Percentiles rank a stretch among this genome's conserved stretches.
Evolutionary conservation across 64 coral and sea anemone genomes (phyloP).

Genomic region (Montipora capricornis): DNA sequence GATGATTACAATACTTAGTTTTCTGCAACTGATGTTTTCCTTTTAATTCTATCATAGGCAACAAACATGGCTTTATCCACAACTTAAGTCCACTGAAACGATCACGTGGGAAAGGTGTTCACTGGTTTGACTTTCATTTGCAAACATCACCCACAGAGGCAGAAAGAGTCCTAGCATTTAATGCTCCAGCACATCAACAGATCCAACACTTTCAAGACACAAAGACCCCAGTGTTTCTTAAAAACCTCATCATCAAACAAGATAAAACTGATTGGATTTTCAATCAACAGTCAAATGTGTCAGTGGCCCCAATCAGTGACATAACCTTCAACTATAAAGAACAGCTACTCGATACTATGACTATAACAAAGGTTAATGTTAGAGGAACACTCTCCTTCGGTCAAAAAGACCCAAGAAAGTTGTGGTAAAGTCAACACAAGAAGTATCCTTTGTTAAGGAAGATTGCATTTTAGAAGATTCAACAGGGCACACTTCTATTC

Average conservation of each 20-base stretch:
- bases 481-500: slow-evolving; percentile 17
- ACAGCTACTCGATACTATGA: neutral
- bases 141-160: slow-evolving; percentile 2
- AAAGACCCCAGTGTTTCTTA: slow-evolving; percentile 1
- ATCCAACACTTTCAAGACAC: neutral
- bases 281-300: neutral
- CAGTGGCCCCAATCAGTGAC: neutral
- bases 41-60: too few relatives aligned
- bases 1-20: too few relatives aligned
- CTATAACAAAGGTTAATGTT: neutral
- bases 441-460: slow-evolving; percentile 30
- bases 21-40: too few relatives aligned
- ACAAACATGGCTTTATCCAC: slow-evolving; percentile 30
- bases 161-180: too few relatives aligned
- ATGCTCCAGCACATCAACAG: slow-evolving; percentile 10
- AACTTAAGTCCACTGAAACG: slow-evolving; percentile 34
- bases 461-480: slow-evolving; percentile 48
- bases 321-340: neutral
- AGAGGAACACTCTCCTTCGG: neutral
- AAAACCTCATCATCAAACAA: neutral
- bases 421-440: neutral
- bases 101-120: slow-evolving; percentile 12
- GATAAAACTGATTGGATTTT: neutral
- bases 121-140: slow-evolving; percentile 65
- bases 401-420: neutral